Evolutionary conservation across 2,888 invertebrate genomes (phyloP).

Genomic region (Nudaria mundana): DNA sequence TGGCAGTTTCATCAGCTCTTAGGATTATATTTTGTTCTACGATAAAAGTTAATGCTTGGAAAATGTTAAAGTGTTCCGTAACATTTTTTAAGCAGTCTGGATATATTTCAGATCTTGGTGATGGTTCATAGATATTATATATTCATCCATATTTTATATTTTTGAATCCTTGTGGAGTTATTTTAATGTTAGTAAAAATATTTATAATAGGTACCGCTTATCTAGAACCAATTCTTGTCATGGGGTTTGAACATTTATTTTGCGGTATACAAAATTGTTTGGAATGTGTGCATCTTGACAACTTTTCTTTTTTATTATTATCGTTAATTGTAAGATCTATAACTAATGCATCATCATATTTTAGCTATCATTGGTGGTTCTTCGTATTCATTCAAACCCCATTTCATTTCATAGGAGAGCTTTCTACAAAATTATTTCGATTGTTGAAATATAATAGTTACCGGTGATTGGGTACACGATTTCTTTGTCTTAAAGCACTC

Average conservation of each 20-base stretch:
- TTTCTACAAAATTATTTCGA: slow-evolving; percentile 51
- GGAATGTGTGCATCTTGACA: slow-evolving; percentile 82
- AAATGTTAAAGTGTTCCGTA: slow-evolving; percentile 8
- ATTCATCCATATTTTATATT: slow-evolving; percentile 30
- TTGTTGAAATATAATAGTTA: slow-evolving; percentile 34
- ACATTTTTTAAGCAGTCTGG: slow-evolving; percentile 26
- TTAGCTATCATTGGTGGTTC: slow-evolving; percentile 47
- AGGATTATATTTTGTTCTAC: slow-evolving; percentile 25
- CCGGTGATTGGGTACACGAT: slow-evolving; percentile 78
- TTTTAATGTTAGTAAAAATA: slow-evolving; percentile 30
- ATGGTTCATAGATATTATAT: slow-evolving; percentile 43
- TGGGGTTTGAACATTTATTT: slow-evolving; percentile 79
- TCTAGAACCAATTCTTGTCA: slow-evolving; percentile 62
- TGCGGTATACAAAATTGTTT: slow-evolving; percentile 63
- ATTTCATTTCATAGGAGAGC: slow-evolving; percentile 76
- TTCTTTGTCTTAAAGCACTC: slow-evolving; percentile 73
- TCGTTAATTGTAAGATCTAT: slow-evolving; percentile 53
- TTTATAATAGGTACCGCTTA: slow-evolving; percentile 55
- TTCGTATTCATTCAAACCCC: slow-evolving; percentile 77
- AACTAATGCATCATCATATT: slow-evolving; percentile 62
- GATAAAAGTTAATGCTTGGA: slow-evolving; percentile 29
- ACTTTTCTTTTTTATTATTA: slow-evolving; percentile 69
- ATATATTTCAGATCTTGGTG: slow-evolving; percentile 35
- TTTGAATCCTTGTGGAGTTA: slow-evolving; percentile 28
- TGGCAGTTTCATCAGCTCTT: slow-evolving; percentile 33